Percentiles rank a stretch among this genome's conserved stretches.
Conservation (phyloP, 2,113 vertebrate genomes). For the Tragelaphus imberbis region DNA sequence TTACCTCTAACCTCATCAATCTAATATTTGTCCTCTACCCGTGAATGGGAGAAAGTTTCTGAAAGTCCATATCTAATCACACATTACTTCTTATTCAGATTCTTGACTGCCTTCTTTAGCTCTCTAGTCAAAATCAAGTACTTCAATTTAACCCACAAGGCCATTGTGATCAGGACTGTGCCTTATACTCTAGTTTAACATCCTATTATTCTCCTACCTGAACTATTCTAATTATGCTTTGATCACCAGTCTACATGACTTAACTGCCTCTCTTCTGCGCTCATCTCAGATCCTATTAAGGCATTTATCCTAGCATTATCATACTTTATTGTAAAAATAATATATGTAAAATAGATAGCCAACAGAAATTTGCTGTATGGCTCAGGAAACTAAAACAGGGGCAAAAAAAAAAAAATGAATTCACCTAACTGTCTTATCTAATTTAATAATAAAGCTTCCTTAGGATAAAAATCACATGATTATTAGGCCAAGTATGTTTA, state of each 20-base stretch:
- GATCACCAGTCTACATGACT: background rate
- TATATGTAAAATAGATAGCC: background rate
- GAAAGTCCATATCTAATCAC: background rate
- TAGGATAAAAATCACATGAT: background rate
- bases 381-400: background rate
- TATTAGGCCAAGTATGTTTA: background rate
- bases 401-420: background rate
- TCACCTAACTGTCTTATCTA: background rate
- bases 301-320: background rate
- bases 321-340: background rate
- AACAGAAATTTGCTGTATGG: background rate
- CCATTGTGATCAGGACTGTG: background rate
- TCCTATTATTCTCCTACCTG: background rate
- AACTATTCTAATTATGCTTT: background rate
- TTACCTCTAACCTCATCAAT: background rate
- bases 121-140: background rate
- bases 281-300: background rate
- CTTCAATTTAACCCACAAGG: background rate
- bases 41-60: background rate
- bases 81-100: background rate
- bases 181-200: background rate
- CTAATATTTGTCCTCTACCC: background rate
- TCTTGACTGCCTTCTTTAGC: background rate
- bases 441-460: background rate
- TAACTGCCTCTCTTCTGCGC: background rate